A percentile compares a stretch with the other conserved stretches of the same genome.
phyloP scores from a whole-genome alignment of 2,888 invertebrate genomes.

The Subacronicta megacephala region DNA sequence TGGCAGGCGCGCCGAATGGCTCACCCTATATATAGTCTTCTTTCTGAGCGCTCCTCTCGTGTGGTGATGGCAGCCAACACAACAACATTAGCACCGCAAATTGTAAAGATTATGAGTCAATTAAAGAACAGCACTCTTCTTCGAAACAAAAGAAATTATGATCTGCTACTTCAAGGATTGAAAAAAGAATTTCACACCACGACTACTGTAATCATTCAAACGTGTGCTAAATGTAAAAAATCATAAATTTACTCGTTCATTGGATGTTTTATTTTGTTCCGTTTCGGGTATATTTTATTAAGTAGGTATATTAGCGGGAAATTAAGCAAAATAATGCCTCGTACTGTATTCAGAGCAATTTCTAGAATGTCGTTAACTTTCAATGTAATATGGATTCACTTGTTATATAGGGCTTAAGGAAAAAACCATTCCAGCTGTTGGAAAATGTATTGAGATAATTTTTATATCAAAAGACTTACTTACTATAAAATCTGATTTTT shows the following conservation, averaged over 20 bases:
- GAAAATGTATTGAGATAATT: too few relatives aligned
- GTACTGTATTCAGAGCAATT: too few relatives aligned
- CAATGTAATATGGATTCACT: too few relatives aligned
- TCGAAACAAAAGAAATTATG: conserved; percentile 60
- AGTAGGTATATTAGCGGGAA: too few relatives aligned
- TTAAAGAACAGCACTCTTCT: conserved; percentile 63
- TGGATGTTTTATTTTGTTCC: conserved; percentile 27
- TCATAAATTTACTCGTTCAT: conserved; percentile 30
- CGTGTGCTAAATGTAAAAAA: conserved; percentile 60
- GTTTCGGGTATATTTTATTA: not conserved
- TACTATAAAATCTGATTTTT: too few relatives aligned
- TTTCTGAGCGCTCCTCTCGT: conserved; percentile 7
- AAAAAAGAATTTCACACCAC: conserved; percentile 66
- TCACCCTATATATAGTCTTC: conserved; percentile 19
- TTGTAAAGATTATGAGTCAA: conserved; percentile 66
- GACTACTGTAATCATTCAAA: conserved; percentile 23
- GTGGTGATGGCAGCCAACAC: conserved; percentile 11
- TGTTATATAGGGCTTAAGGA: too few relatives aligned
- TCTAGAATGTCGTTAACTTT: not conserved
- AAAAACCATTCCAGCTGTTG: too few relatives aligned
- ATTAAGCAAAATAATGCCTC: too few relatives aligned
- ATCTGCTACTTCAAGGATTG: conserved; percentile 63
- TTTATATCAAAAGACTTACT: too few relatives aligned
- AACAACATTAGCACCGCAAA: conserved; percentile 66
- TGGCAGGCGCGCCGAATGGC: conserved; percentile 60